Conservation (phyloP, 1,140 invertebrate species). For the Bombyx mandarina region DNA sequence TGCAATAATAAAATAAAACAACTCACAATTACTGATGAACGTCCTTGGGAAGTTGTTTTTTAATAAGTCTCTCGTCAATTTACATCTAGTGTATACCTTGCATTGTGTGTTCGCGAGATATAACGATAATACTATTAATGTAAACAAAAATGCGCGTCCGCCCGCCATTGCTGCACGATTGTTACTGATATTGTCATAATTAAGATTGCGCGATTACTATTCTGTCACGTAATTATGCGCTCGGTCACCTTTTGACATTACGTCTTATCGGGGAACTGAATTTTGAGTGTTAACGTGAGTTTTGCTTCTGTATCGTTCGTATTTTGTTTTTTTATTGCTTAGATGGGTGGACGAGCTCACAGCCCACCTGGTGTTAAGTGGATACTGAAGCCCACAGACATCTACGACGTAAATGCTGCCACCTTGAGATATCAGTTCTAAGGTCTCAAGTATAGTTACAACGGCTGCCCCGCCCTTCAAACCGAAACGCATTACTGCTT, state of each 20-base stretch:
- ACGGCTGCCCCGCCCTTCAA: no score
- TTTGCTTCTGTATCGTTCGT: no score
- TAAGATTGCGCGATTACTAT: neutral
- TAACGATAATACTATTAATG: constrained; percentile 24
- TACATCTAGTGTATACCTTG: constrained; percentile 69
- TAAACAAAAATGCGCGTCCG: constrained; percentile 23
- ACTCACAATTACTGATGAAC: constrained; percentile 72
- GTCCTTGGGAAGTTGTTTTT: constrained; percentile 67
- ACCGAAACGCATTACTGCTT: no score
- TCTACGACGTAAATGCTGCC: no score
- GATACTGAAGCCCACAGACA: no score
- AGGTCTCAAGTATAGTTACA: no score
- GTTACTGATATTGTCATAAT: constrained; percentile 25
- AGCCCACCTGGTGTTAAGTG: no score
- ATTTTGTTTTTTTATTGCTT: no score
- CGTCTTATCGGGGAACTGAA: constrained; percentile 16
- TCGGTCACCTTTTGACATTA: constrained; percentile 40
- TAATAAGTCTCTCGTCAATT: constrained; percentile 66
- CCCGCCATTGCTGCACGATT: constrained; percentile 29
- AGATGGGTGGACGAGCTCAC: no score
- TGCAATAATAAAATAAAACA: constrained; percentile 6
- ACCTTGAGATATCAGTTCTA: no score
- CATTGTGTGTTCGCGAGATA: constrained; percentile 23
- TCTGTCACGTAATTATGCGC: constrained; percentile 17
- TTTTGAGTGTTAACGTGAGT: no score